Evolutionary conservation across 2,888 invertebrate genomes (phyloP).

Genomic region (Aphidius colemani): DNA sequence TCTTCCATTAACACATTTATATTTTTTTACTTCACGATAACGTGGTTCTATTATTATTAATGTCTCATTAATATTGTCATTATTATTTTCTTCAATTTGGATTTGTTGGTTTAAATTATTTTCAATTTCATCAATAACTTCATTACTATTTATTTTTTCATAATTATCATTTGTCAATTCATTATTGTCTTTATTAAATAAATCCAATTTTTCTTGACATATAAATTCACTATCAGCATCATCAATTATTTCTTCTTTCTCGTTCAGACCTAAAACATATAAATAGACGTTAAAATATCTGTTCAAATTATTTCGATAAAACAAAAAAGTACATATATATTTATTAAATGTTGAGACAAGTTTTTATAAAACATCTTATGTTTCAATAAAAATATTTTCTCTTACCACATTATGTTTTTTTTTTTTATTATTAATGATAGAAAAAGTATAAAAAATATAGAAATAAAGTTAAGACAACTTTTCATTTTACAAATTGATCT

Average conservation of each 20-base stretch:
- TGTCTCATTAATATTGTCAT: not conserved
- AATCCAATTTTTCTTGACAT: not conserved
- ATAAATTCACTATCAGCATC: not conserved
- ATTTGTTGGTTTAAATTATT: constrained; percentile 6
- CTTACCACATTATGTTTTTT: too few species aligned
- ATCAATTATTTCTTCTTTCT: constrained; percentile 15
- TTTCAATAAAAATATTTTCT: too few species aligned
- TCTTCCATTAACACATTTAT: constrained; percentile 26
- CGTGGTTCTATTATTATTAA: constrained; percentile 19
- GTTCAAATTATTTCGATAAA: constrained; percentile 4
- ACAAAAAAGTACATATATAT: not conserved
- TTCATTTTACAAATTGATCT: too few species aligned
- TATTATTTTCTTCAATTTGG: not conserved
- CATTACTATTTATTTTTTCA: not conserved
- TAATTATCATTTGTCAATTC: constrained; percentile 7
- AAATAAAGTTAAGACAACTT: too few species aligned
- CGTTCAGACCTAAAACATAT: constrained; percentile 26
- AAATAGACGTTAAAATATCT: constrained; percentile 18
- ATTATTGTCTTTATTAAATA: constrained; percentile 10
- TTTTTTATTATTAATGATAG: not conserved
- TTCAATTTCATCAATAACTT: constrained; percentile 17
- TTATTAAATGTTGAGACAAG: not conserved
- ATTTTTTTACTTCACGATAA: constrained; percentile 32
- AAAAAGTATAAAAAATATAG: not conserved
- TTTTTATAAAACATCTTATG: too few species aligned